phyloP scores from a whole-genome alignment of 2,797 vertebrate genomes.

The Varecia variegata region DNA sequence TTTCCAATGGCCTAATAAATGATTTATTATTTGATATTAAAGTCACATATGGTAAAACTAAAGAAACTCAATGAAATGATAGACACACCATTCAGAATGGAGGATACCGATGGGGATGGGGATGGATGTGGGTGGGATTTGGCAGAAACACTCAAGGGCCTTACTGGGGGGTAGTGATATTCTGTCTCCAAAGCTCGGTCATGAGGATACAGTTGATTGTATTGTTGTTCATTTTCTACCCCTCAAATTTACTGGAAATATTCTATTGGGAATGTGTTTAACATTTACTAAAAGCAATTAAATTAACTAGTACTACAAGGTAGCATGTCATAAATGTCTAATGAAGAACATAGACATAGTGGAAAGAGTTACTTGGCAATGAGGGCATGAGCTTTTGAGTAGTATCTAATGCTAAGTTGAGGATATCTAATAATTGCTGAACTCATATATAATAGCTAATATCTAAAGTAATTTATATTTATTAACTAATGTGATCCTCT shows the following conservation, averaged over 20 bases:
- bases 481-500: not conserved
- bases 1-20: not conserved
- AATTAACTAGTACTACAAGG: not conserved
- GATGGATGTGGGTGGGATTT: not conserved
- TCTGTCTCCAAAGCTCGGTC: not conserved
- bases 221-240: not conserved
- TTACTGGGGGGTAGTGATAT: not conserved
- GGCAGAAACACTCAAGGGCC: not conserved
- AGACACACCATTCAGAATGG: not conserved
- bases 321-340: not conserved
- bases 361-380: not conserved
- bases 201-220: not conserved
- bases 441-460: not conserved
- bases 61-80: not conserved
- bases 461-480: not conserved
- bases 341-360: not conserved
- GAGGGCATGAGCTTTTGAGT: not conserved
- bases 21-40: not conserved
- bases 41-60: not conserved
- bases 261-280: not conserved
- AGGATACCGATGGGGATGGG: not conserved
- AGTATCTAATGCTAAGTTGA: not conserved
- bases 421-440: not conserved
- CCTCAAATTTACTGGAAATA: not conserved
- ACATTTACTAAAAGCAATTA: not conserved